Evolutionary conservation across 2,888 invertebrate genomes (phyloP), one percentile per base, ranked within the genome.

Genomic region (Melinopterus prodromus): DNA sequence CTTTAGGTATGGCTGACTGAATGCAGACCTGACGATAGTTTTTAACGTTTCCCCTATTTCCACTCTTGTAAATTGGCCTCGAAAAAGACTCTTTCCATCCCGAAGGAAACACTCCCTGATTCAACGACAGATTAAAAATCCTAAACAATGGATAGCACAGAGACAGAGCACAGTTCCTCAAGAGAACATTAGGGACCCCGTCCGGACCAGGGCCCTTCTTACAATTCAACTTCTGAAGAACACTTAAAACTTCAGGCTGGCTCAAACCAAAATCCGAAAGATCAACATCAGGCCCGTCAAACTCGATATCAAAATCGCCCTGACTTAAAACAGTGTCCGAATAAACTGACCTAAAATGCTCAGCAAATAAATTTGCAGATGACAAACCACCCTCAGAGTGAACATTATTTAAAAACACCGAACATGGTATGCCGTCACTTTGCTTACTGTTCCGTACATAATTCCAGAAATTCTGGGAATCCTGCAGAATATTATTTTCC

Each of bases 151-250:
- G 53, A 53, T 26, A 53, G 12, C 53, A 53, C 53, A 53, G 53
- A 53, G 53, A 53, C 53, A 53, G 53, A 53, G 53, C 53, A 53
- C 53, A 53, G 53, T 53, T 53, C 53, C 53, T 53, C 53, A 53
- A 53, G 53, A 53, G 12, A 53, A 53, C 12, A 53, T 53, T 53
- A 1, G 12, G 53, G 53, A 9, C 5, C 53, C 53, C 53, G 12
- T 53, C 53, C 12, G 53, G 53, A 53, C 53, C 53, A 53, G 53
- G 53, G 53, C 12, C 53, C 53, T 53, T 53, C 12, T 53, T 53
- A 53, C 53, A 53, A 53, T 53, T 53, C 53, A 53, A 53, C 53
- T 7, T 12, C 53, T 53, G 53, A 53, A 53, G 53, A 53, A 53
- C 53, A 53, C 53, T 26, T 3, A 26, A 26, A 26, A 26, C 3